These are phyloP conservation scores for Dicerorhinus sumatrensis DNA, from an alignment of 2,113 vertebrate genomes.

Conservation along the genomic window DNA sequence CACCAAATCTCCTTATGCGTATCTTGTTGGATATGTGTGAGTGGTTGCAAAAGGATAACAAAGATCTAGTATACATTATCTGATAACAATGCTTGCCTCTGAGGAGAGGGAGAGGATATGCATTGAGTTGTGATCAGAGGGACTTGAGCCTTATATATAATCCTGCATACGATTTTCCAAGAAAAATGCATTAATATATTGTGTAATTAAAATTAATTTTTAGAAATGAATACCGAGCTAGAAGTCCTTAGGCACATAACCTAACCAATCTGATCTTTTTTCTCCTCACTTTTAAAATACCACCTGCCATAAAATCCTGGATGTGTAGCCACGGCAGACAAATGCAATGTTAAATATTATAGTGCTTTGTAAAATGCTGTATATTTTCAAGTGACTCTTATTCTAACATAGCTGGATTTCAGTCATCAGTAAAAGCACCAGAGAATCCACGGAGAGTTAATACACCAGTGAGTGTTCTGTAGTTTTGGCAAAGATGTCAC, in stretches of 20 bases:
- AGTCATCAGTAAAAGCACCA: not conserved
- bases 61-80: not conserved
- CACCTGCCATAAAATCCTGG: not conserved
- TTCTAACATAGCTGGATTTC: constrained; percentile 1
- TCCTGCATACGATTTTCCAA: not conserved
- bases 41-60: not conserved
- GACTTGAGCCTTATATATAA: not conserved
- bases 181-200: not conserved
- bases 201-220: constrained; percentile 14
- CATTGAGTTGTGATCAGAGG: not conserved
- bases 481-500: constrained; percentile 2
- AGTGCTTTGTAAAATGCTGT: not conserved
- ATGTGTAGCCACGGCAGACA: not conserved
- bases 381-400: not conserved
- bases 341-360: not conserved
- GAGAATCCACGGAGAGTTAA: not conserved
- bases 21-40: not conserved
- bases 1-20: not conserved
- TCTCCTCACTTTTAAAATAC: not conserved
- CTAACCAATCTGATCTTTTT: not conserved
- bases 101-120: not conserved
- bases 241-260: not conserved
- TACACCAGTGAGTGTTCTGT: not conserved
- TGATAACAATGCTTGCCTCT: not conserved
- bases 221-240: constrained; percentile 14